These are phyloP conservation scores for Idaea biselata DNA, from an alignment of 2,888 invertebrate species.

Conservation along the genomic window DNA sequence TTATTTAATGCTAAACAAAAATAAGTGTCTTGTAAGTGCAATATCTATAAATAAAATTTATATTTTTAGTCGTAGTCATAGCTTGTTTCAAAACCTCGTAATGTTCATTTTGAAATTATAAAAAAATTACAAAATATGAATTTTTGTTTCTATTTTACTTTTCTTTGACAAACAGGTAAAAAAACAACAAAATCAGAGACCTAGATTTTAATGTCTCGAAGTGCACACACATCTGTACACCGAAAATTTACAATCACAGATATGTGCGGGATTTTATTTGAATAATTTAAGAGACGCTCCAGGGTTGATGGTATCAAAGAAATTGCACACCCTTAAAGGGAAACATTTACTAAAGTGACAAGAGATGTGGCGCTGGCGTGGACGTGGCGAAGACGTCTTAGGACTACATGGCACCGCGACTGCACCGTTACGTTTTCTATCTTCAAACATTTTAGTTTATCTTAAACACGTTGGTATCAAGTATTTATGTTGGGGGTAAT, in stretches of 20 bases:
- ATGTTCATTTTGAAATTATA: too few relatives aligned
- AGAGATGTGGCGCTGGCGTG: neutral
- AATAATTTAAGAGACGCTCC: slow-evolving; percentile 63
- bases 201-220: slow-evolving; percentile 25
- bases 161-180: too few relatives aligned
- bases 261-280: slow-evolving; percentile 69
- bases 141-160: too few relatives aligned
- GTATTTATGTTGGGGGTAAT: too few relatives aligned
- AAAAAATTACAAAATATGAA: too few relatives aligned
- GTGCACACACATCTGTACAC: slow-evolving; percentile 52
- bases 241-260: slow-evolving; percentile 70
- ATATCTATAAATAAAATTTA: too few relatives aligned
- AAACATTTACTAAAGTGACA: neutral
- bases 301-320: neutral
- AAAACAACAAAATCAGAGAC: neutral
- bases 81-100: too few relatives aligned
- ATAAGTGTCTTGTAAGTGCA: too few relatives aligned
- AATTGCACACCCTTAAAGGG: neutral
- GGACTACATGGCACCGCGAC: too few relatives aligned
- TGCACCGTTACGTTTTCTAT: neutral
- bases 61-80: too few relatives aligned
- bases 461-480: too few relatives aligned
- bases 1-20: too few relatives aligned
- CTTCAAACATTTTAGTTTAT: neutral
- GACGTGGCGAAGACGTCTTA: neutral